Base-by-base conservation (phyloP, 2,113 vertebrate genomes). In the Myiopsitta monachus region DNA sequence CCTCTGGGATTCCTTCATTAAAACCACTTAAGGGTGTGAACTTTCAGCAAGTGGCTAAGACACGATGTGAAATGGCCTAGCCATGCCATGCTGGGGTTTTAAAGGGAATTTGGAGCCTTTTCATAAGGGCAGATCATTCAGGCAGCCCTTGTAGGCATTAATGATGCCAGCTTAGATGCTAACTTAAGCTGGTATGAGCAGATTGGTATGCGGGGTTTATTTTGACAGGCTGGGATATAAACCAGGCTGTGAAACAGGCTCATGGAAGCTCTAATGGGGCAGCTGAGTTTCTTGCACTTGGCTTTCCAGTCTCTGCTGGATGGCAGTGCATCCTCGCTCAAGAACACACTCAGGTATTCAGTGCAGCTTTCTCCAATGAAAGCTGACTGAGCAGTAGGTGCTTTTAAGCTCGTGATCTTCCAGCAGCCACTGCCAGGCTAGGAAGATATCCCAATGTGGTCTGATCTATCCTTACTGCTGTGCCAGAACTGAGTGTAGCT, bases 201-300 rank as follows among this genome's bases (percentile, higher is more conserved):
- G 74, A 66, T 64, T 11, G 72, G 82, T 8, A 19, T 54, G 85
- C 5, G 4, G 49, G 4, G 28, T 66, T 94, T 90, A 3, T 94
- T 96, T 95, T 14, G 95, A 57, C 82, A 92, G 83, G 41, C 63
- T 67, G 83, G 62, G 91, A 70, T 66, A 19, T 26, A 49, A 86
- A 83, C 2, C 92, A 93, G 94, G 30, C 88, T 54, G 69, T 55
- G 88, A 61, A 87, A 30, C 18, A 26, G 44, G 9, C 62, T 87
- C 27, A 0, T 70, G 91, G 83, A 52, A 47, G 75, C 90, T 14
- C 11, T 9, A 41, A 5, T 61, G 19, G 39, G 74, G 68, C 78
- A 63, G 83, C 76, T 6, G 47, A 22, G 67, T 43, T 38, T 5
- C 52, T 83, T 0, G 2, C 67, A 15, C 16, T 3, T 4, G 30